phyloP scores from a whole-genome alignment of 2,113 vertebrate species.

The Psephotus haematonotus region DNA sequence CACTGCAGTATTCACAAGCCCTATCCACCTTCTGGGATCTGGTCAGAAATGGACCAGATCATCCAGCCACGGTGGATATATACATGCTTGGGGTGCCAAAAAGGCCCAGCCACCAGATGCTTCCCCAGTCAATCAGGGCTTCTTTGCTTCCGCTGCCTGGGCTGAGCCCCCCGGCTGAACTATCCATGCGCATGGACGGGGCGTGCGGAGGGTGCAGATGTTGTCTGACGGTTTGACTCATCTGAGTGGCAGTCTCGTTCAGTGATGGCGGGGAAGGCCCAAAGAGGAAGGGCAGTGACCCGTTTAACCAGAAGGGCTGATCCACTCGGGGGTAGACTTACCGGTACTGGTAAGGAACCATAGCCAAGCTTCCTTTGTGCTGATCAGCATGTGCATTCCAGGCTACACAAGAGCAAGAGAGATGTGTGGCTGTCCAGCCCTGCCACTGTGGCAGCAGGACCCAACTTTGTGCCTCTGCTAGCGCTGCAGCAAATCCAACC shows the following conservation, averaged over 20 bases:
- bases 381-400: background rate
- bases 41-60: background rate
- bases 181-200: slow-evolving; percentile 38
- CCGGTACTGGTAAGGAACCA: background rate
- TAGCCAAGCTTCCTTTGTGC: background rate
- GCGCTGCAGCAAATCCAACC: background rate
- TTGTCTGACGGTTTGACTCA: slow-evolving; percentile 69
- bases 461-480: background rate
- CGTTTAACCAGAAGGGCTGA: slow-evolving; percentile 61
- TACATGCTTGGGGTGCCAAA: rapidly evolving
- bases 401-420: background rate
- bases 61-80: rapidly evolving
- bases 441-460: background rate
- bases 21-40: background rate
- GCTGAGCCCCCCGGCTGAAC: slow-evolving; percentile 4
- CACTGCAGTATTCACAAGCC: background rate
- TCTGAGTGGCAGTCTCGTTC: slow-evolving; percentile 41
- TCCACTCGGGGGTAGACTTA: slow-evolving; percentile 40
- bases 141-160: slow-evolving; percentile 17
- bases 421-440: rapidly evolving
- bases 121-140: background rate
- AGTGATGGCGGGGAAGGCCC: slow-evolving; percentile 51
- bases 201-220: background rate
- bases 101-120: background rate
- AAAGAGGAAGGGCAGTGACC: slow-evolving; percentile 68